These are phyloP conservation scores for Synergus umbraculus DNA, from an alignment of 2,888 invertebrate genomes.

Conservation along the genomic window DNA sequence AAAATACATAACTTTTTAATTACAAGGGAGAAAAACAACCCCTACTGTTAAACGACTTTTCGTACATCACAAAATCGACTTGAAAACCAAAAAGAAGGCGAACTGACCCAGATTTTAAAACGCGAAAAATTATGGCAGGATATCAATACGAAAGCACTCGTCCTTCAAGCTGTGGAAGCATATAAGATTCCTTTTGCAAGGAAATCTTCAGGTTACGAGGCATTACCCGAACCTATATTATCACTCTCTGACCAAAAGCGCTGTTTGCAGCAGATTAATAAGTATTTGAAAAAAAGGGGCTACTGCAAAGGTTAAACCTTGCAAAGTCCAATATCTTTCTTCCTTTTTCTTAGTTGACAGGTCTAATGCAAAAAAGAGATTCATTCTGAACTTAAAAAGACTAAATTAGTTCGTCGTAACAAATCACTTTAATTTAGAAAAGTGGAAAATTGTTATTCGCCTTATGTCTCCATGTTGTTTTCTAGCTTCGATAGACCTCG, in stretches of 20 bases:
- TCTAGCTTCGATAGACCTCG: conserved; percentile 28
- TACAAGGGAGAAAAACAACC: no score
- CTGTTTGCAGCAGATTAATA: conserved; percentile 27
- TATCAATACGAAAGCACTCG: conserved; percentile 4
- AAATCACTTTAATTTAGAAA: conserved; percentile 45
- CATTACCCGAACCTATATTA: neutral
- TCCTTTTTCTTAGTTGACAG: conserved; percentile 43
- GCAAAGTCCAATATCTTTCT: conserved; percentile 40
- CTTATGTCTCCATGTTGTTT: conserved; percentile 29
- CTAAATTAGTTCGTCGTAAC: conserved; percentile 40
- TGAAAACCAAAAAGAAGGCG: no score
- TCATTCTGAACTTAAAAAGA: conserved; percentile 44
- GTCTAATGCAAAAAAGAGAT: conserved; percentile 38
- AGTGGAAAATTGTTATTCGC: conserved; percentile 40
- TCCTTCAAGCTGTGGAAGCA: conserved; percentile 27
- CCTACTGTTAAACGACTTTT: no score
- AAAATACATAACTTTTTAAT: no score
- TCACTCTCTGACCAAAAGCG: neutral
- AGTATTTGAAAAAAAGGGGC: conserved; percentile 31
- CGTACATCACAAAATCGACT: no score
- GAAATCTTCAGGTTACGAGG: conserved; percentile 6
- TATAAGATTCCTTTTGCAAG: conserved; percentile 41
- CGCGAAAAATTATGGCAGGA: no score
- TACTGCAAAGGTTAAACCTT: neutral
- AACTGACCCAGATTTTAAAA: no score